Conservation (phyloP, 2,113 vertebrate species). For the Stictonetta naevosa region DNA sequence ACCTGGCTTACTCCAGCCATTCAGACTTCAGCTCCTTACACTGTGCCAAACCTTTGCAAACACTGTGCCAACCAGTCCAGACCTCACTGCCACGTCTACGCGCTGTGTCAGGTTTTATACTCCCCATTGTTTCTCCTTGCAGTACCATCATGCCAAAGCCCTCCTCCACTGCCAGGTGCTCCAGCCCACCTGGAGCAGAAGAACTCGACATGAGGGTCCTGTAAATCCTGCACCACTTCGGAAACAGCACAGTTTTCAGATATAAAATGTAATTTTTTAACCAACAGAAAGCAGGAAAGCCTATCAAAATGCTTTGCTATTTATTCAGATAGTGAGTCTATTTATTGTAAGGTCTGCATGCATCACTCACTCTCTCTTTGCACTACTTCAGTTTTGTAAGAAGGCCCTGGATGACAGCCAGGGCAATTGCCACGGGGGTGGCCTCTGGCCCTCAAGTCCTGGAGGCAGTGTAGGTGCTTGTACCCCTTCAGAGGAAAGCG, state of each 20-base stretch:
- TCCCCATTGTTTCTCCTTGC: rapidly evolving
- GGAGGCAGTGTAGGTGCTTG: background rate
- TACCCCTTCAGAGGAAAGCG: background rate
- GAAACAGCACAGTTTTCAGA: background rate
- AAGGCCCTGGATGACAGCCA: rapidly evolving
- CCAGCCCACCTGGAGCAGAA: background rate
- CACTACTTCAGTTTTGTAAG: background rate
- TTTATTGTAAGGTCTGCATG: rapidly evolving
- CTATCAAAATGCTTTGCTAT: background rate
- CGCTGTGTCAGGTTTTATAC: background rate
- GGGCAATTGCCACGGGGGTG: rapidly evolving
- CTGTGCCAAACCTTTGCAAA: background rate
- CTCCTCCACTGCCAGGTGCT: background rate
- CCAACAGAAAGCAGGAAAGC: rapidly evolving
- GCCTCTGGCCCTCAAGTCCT: too few species aligned
- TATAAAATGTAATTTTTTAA: background rate
- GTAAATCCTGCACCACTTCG: background rate
- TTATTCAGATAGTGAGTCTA: rapidly evolving
- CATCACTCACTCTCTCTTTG: background rate
- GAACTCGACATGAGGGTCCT: background rate
- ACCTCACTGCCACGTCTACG: background rate
- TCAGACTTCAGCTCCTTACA: background rate
- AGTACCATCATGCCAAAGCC: background rate
- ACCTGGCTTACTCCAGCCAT: background rate
- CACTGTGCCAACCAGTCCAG: rapidly evolving